phyloP scores from a whole-genome alignment of 2,113 vertebrate species.

The Struthidea cinerea region DNA sequence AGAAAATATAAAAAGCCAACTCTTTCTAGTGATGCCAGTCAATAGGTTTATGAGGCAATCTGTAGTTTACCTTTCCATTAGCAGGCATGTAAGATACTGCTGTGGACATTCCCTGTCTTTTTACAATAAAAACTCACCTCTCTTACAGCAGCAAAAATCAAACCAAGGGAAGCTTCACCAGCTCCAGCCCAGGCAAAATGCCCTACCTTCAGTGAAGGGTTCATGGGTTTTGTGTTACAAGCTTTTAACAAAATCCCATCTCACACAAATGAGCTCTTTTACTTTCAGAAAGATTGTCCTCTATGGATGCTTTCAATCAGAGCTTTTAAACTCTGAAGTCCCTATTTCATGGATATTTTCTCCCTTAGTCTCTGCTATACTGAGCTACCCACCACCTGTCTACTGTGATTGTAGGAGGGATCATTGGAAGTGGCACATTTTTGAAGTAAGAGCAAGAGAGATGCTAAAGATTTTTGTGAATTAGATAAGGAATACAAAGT shows the following conservation, averaged over 20 bases:
- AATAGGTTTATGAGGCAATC: neutral
- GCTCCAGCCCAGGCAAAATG: neutral
- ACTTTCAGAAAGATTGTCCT: neutral
- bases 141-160: neutral
- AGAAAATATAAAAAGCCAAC: neutral
- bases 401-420: neutral
- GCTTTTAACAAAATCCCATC: neutral
- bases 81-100: neutral
- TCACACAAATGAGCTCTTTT: neutral
- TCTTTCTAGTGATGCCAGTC: neutral
- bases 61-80: neutral
- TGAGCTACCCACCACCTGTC: neutral
- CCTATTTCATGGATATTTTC: neutral
- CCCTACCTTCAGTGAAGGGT: neutral
- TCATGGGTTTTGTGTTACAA: neutral
- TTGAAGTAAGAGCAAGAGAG: neutral
- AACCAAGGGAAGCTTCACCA: neutral
- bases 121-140: neutral
- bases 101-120: neutral
- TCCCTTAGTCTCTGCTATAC: neutral
- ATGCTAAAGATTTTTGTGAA: neutral
- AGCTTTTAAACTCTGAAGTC: neutral
- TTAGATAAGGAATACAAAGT: neutral
- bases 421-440: neutral
- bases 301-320: neutral